Evolutionary conservation across 2,797 vertebrate species (phyloP), one percentile per base, ranked within the genome.

Genomic region (Centropyge bicolor): DNA sequence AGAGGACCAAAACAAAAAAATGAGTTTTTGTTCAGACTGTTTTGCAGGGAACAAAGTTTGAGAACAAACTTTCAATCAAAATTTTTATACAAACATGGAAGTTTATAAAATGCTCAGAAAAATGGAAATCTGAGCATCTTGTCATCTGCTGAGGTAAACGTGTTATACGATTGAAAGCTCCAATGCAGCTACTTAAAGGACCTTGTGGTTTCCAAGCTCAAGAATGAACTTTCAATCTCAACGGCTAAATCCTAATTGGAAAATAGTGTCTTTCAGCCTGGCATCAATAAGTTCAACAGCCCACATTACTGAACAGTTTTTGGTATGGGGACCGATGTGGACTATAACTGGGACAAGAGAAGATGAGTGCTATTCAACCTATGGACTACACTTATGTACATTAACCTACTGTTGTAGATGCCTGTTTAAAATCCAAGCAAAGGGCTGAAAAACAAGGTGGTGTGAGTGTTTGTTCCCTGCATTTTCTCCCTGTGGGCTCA

Each of bases 401-500:
- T 74, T 65, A 75, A 82, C 64, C 43, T 60, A 3, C 52, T 48
- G 38, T 70, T 75, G 65, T 1, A 67, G 46, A 27, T 63, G 45
- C n/a, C 49, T 10, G 12, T 35, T 35, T 78, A 11, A 72, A 86
- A 74, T 27, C 11, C 5, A 63, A 41, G 24, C 57, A 71, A 76
- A 72, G 78, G 55, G 54, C 61, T 72, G 71, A 70, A 84, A 87
- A 89, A 90, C 88, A 91, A 84, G 38, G 45, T 17, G 31, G 24
- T 62, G 27, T 54, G 36, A 49, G 64, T 87, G 86, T 94, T 92
- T 90, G 71, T 80, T 83, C 48, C 9, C n/a, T 76, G 40, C 45
- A 54, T 75, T 61, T 31, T 78, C 27, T 92, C 92, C 93, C 94
- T 24, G 35, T 64, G 88, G 89, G 63, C 82, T 93, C 84, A 94